A percentile compares a stretch with the other conserved stretches of the same genome.
These are phyloP conservation scores for Trichoplusia ni DNA, from an alignment of 1,140 invertebrate species.

Conservation along the genomic window DNA sequence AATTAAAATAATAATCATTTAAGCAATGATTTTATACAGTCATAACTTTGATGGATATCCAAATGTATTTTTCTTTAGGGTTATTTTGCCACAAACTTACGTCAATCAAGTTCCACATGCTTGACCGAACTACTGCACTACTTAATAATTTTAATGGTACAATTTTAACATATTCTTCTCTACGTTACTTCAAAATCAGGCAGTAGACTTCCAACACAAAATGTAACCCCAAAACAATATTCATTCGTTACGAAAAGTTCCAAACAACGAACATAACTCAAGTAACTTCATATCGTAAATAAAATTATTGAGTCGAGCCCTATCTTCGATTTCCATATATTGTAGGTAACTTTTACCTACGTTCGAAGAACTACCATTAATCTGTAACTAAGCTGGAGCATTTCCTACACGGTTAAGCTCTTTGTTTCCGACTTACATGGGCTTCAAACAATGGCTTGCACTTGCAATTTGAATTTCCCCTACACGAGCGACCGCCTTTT, in stretches of 20 bases:
- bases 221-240: too few species aligned
- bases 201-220: too few species aligned
- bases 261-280: not conserved
- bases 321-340: conserved; percentile 13
- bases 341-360: not conserved
- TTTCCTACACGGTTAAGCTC: conserved; percentile 45
- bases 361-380: conserved; percentile 33
- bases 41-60: too few species aligned
- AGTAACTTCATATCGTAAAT: not conserved
- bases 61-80: too few species aligned
- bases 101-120: too few species aligned
- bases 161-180: too few species aligned
- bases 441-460: conserved; percentile 45
- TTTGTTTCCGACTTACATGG: conserved; percentile 40
- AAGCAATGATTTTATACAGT: too few species aligned
- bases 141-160: too few species aligned
- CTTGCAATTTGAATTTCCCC: conserved; percentile 47
- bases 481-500: conserved; percentile 29
- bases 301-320: conserved; percentile 9
- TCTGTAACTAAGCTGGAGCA: conserved; percentile 34
- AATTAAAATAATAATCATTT: too few species aligned
- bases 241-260: not conserved
- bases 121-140: too few species aligned
- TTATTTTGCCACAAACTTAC: too few species aligned
- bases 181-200: too few species aligned